Conservation (phyloP, 2,888 invertebrate species). For the Cynaeus angustus region DNA sequence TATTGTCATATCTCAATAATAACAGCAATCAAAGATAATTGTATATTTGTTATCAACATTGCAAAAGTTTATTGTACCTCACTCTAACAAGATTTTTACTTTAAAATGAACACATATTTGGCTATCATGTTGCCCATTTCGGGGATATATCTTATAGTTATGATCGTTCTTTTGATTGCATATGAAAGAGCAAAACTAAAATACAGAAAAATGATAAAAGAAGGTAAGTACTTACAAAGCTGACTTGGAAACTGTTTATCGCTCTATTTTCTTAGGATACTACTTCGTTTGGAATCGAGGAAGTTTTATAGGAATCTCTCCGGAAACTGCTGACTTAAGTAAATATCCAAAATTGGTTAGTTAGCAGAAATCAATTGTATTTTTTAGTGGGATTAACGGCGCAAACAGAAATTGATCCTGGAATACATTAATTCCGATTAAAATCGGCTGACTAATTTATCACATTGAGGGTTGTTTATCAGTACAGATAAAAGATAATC, state of each 20-base stretch:
- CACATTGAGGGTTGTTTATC: slow-evolving; percentile 13
- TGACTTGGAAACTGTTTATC: not conserved
- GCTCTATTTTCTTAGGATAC: slow-evolving; percentile 33
- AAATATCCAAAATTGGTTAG: not conserved
- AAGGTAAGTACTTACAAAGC: slow-evolving; percentile 31
- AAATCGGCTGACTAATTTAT: slow-evolving; percentile 6
- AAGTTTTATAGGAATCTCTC: slow-evolving; percentile 36
- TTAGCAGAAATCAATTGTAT: not conserved
- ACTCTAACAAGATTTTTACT: not conserved
- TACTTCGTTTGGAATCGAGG: slow-evolving; percentile 44
- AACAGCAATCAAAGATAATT: too few species aligned
- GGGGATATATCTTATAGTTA: slow-evolving; percentile 38
- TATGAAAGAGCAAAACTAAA: slow-evolving; percentile 30
- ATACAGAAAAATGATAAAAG: slow-evolving; percentile 44
- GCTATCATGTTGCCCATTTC: slow-evolving; percentile 43
- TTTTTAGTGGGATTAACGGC: slow-evolving; percentile 32
- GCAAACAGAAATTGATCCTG: not conserved
- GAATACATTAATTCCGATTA: not conserved
- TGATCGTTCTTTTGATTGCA: slow-evolving; percentile 36
- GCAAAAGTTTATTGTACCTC: not conserved
- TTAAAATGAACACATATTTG: slow-evolving; percentile 43
- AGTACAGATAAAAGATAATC: slow-evolving; percentile 34
- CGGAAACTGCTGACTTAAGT: slow-evolving; percentile 39
- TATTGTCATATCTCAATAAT: too few species aligned
- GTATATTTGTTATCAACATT: too few species aligned